Percentiles rank a stretch among this genome's conserved stretches.
These are phyloP conservation scores for Hirundo rustica DNA, from an alignment of 2,797 vertebrate species.

Conservation along the genomic window DNA sequence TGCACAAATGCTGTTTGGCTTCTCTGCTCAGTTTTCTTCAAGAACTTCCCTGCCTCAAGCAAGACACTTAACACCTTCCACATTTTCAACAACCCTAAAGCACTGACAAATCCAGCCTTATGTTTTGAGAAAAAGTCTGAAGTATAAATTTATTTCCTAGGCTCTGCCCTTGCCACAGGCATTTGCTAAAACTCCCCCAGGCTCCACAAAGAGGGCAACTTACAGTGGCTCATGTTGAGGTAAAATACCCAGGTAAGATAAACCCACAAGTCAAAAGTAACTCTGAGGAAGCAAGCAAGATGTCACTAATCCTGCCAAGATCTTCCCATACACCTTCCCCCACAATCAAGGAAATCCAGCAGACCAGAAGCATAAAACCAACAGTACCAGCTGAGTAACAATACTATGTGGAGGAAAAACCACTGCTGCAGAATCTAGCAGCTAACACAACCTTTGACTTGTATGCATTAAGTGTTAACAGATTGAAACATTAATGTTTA, in stretches of 20 bases:
- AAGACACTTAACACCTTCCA: background rate
- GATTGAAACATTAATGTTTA: background rate
- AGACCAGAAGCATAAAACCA: background rate
- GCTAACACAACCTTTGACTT: background rate
- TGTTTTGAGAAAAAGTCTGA: background rate
- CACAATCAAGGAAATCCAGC: background rate
- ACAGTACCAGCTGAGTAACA: background rate
- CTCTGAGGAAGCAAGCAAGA: background rate
- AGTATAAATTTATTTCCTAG: background rate
- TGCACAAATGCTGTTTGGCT: background rate
- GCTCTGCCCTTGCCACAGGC: background rate
- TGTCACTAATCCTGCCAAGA: background rate
- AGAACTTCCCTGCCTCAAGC: background rate
- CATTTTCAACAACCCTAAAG: background rate
- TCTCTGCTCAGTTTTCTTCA: background rate
- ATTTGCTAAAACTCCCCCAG: background rate
- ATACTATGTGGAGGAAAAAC: background rate
- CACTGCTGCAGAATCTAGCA: background rate
- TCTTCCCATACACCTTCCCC: background rate
- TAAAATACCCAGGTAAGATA: background rate
- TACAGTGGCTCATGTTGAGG: background rate
- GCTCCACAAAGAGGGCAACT: background rate
- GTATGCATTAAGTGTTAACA: background rate
- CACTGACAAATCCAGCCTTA: background rate
- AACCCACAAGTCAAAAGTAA: background rate